Evolutionary conservation across 2,113 vertebrate genomes (phyloP), one percentile per base, ranked within the genome.

Genomic region (Eptesicus fuscus): DNA sequence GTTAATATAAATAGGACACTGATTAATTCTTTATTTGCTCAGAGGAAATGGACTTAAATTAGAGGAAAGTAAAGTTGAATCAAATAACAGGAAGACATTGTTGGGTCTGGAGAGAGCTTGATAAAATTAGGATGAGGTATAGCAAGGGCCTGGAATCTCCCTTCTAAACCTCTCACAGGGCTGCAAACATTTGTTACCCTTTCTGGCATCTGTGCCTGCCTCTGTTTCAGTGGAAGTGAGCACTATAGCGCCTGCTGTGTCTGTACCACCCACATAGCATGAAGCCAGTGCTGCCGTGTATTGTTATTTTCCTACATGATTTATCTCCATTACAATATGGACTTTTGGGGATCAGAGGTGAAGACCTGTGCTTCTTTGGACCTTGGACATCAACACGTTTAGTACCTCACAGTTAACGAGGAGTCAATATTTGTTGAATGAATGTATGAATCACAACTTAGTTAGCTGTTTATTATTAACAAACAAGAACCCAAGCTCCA

Each of bases 61-160:
- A 79, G 88, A 97, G 73, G 94, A 79, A 97, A 95, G 78, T 93
- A 47, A 85, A 94, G 65, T 89, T 89, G 80, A 95, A 88, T 92
- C 70, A 76, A 95, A 95, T 86, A 96, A 94, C 94, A 95, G 96
- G 88, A 97, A 97, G 88, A 79, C 53, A 25, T 42, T 76, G 80
- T 70, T 92, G 71, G 84, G 90, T 93, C 90, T 90, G 22, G 88
- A 30, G 63, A 83, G 67, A 91, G 47, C 30, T 93, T 93, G 92
- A 65, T 83, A 93, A 70, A 95, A 92, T 95, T 95, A 95, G 80
- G 96, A 82, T 94, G 76, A 90, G 70, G 59, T 40, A 90, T 69
- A 92, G 82, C 61, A 88, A 90, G 82, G 88, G 47, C 42, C 63
- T 93, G 85, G 90, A 92, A 88, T 93, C 78, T 86, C 69, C 77